Conservation (phyloP, 1,140 invertebrate species). For the Phymorhynchus buccinoides region DNA sequence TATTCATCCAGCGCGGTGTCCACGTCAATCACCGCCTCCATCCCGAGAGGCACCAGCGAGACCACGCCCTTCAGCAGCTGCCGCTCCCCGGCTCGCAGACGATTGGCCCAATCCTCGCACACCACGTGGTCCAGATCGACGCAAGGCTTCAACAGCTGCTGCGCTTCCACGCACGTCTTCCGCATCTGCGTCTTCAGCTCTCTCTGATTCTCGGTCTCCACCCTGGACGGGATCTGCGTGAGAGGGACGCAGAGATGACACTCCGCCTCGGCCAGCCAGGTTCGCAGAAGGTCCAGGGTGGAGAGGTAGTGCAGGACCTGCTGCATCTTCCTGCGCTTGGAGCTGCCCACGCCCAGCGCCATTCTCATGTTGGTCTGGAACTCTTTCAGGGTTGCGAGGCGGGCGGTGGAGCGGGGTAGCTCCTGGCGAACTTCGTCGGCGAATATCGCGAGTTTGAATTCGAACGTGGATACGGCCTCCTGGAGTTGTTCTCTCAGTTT, state of each 20-base stretch:
- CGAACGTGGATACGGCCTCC: constrained; percentile 53
- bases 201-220: constrained; percentile 54
- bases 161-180: constrained; percentile 37
- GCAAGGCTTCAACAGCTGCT: constrained; percentile 40
- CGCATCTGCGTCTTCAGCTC: constrained; percentile 45
- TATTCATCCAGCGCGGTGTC: constrained; percentile 56
- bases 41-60: constrained; percentile 47
- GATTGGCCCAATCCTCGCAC: constrained; percentile 44
- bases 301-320: constrained; percentile 42
- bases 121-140: constrained; percentile 36
- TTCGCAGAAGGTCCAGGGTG: constrained; percentile 44
- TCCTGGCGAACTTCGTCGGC: constrained; percentile 50
- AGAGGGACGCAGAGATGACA: constrained; percentile 47
- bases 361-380: constrained; percentile 48
- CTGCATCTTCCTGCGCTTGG: constrained; percentile 29
- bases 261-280: constrained; percentile 43
- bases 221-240: constrained; percentile 47
- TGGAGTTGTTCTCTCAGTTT: constrained; percentile 38
- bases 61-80: constrained; percentile 51
- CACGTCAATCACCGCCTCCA: constrained; percentile 49
- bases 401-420: constrained; percentile 44
- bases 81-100: constrained; percentile 45
- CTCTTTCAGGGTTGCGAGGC: constrained; percentile 50
- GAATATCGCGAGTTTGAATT: constrained; percentile 55
- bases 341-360: constrained; percentile 46